Evolutionary conservation across 2,888 invertebrate species (phyloP), one percentile per base, ranked within the genome.

Genomic region (Andrena fulva): DNA sequence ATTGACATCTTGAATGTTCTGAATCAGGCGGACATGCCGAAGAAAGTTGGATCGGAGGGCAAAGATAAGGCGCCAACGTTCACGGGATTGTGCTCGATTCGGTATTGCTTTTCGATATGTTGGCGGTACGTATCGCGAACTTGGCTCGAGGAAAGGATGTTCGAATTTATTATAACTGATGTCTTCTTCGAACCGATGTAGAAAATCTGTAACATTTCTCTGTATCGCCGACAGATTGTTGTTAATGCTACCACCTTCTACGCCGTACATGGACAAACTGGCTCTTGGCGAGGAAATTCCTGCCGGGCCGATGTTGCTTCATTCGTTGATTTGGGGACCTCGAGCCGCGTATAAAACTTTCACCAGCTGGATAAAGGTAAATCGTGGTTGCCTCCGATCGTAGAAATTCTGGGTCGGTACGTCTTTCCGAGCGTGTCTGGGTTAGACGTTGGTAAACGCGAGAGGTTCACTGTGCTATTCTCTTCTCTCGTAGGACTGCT

Each of bases 271-370:
- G 94, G 97, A 98, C 92, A 96, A 96, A 77, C 94, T 98, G 59
- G 96, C 96, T 29, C 96, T 96, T 24, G 96, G 96, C 4, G 94
- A 95, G 74, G 95, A 95, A 27, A 95, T 96, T 2, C 95, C 97
- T 35, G 96, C 97, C 8, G 95, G 96, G 0, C 96, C 97, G 2
- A 94, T 96, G 89, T 95, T 97, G 20, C 94, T 99, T 56, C 97
- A 98, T 94, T 97, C 98, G 0, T 94, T 98, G 7, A 95, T 98
- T 10, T 99, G 99, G 99, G 97, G 98, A 5, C 97, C 98, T 5
- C 95, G 98, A 62, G 96, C 98, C 0, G 96, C 96, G 50, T 97
- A 97, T 93, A 97, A 98, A 94, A 96, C 97, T 5, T 98, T 97
- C 94, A 96, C 96, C 89, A 96, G 97, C 56, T 99, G 98, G 97